Base-by-base conservation (phyloP, 2,888 invertebrate species). In the Hirtodrosophila confusa region DNA sequence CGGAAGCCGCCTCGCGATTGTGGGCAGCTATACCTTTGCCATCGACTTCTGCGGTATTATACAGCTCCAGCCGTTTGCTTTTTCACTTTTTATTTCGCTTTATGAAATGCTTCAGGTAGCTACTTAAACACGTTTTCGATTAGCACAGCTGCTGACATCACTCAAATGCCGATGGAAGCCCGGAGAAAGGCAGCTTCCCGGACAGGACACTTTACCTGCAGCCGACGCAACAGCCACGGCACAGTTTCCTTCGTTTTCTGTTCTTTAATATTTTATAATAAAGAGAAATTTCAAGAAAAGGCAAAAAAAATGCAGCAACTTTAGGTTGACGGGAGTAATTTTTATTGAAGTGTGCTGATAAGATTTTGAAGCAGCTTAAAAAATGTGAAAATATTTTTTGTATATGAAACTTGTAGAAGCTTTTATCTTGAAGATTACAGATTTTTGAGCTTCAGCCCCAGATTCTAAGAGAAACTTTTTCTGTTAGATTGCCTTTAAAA, bases 111-210 rank as follows among this genome's bases (percentile, higher is more conserved):
- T 88, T 64, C 83, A 70, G 79, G 73, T 73, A 68, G 88, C 88
- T 86, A 85, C 78, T 86, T 88, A 77, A 88, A 89, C 89, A 88
- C 88, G 90, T 90, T 88, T 89, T 90, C 89, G 78, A 89, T 90
- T 88, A 89, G 79, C 80, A 63, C 68, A 53, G 66, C 66, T 68
- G 70, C 69, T 73, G 78, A 73, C 78, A 69, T 79, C 76, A 75
- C 49, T 86, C 71, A 75, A 48, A 48, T 27, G 43, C 10, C 44
- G 37, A 24, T 47, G 27, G 7, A 33, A 17, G 35, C 24, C 27
- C 5, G 45, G 8, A 2, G 11, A 29, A 12, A 5, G 23, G 12
- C 57, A 53, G 53, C 12, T 40, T 10, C n/a, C 41, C 35, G 6
- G 48, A 40, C 47, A 47, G 35, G 35, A 49, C 41, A 55, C 27